Conservation (phyloP, 2,888 invertebrate species). For the Theretra japonica region DNA sequence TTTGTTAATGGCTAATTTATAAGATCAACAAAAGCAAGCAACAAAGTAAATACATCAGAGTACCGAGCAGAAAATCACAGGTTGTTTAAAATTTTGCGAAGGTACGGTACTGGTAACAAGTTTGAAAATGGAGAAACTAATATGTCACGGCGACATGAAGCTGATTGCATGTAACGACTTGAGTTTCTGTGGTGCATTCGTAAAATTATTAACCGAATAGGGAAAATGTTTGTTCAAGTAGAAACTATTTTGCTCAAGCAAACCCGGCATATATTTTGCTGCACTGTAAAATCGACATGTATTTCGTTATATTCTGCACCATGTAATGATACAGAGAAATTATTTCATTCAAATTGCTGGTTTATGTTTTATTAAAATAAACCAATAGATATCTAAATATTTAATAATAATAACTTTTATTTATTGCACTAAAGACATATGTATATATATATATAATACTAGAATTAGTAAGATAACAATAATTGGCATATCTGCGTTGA, state of each 20-base stretch:
- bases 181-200: conserved; percentile 24
- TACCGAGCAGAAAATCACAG: not conserved
- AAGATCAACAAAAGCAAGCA: not conserved
- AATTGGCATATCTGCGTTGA: too few relatives aligned
- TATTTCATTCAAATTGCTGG: too few relatives aligned
- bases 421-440: too few relatives aligned
- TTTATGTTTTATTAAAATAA: too few relatives aligned
- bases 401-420: too few relatives aligned
- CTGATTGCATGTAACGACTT: conserved; percentile 26
- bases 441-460: too few relatives aligned
- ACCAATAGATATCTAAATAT: too few relatives aligned
- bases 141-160: conserved; percentile 25
- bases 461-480: too few relatives aligned
- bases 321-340: too few relatives aligned
- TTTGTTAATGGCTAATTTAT: not conserved
- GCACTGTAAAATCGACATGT: not conserved
- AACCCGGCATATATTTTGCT: not conserved
- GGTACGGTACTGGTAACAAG: conserved; percentile 19
- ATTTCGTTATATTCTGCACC: too few relatives aligned
- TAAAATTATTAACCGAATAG: conserved; percentile 15
- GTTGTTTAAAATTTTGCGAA: conserved; percentile 6
- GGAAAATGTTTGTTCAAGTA: conserved; percentile 13
- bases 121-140: conserved; percentile 24
- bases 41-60: conserved; percentile 7
- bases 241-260: not conserved